Conservation (phyloP, 2,888 invertebrate genomes). For the Synanthedon andrenaeformis region DNA sequence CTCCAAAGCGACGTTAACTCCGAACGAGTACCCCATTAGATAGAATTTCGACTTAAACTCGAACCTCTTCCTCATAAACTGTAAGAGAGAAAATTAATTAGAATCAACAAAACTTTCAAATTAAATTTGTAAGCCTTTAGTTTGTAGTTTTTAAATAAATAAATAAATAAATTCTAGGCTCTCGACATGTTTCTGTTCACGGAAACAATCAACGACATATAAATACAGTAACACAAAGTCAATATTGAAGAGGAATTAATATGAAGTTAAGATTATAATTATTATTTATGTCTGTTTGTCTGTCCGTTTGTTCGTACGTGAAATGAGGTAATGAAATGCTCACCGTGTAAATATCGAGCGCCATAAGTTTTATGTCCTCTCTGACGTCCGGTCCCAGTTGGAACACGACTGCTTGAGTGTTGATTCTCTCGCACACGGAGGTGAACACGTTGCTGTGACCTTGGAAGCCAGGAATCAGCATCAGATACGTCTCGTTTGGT, state of each 20-base stretch:
- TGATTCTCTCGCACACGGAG: conserved; percentile 24
- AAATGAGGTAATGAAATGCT: neutral
- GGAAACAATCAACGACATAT: conserved; percentile 3
- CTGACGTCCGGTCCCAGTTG: conserved; percentile 27
- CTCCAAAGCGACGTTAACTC: conserved; percentile 33
- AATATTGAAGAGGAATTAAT: conserved; percentile 4
- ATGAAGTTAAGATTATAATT: conserved; percentile 4
- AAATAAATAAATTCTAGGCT: neutral
- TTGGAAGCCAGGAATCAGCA: conserved; percentile 40
- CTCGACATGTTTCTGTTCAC: neutral
- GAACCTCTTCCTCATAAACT: conserved; percentile 13
- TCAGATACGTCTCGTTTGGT: conserved; percentile 19
- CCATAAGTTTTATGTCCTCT: conserved; percentile 26
- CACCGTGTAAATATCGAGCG: conserved; percentile 25
- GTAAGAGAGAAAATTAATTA: conserved; percentile 6
- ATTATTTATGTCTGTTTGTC: too few relatives aligned
- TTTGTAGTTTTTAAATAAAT: too few relatives aligned
- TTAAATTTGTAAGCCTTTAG: too few relatives aligned
- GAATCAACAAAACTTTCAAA: neutral
- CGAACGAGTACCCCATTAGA: conserved; percentile 15
- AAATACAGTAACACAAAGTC: conserved; percentile 1
- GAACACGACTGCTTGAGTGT: conserved; percentile 25
- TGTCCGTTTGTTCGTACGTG: too few relatives aligned
- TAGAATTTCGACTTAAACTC: conserved; percentile 17
- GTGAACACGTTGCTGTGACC: conserved; percentile 27